phyloP scores from a whole-genome alignment of 1,140 invertebrate genomes.

The Papilio glaucus region DNA sequence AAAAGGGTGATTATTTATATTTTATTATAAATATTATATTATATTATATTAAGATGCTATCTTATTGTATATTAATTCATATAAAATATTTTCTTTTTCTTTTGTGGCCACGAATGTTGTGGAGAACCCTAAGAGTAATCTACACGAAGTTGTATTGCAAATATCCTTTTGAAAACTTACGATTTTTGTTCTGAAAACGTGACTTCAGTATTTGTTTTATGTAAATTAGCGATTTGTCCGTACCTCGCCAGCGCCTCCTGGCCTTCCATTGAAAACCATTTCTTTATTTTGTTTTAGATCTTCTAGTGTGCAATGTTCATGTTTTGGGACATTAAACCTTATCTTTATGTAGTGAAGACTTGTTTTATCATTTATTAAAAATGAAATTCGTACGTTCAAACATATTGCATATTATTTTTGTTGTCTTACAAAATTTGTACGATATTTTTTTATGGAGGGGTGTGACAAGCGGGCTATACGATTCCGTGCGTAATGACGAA shows the following conservation, averaged over 20 bases:
- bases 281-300: constrained; percentile 33
- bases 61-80: no score
- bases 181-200: constrained; percentile 76
- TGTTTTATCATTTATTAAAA: neutral
- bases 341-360: neutral
- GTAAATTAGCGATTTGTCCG: constrained; percentile 76
- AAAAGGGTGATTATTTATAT: no score
- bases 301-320: neutral
- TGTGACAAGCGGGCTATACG: no score
- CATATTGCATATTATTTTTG: neutral
- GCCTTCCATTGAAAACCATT: constrained; percentile 20
- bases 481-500: no score
- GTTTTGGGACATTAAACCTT: neutral
- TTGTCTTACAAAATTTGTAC: neutral
- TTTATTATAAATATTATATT: no score
- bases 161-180: constrained; percentile 60
- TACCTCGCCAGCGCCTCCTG: constrained; percentile 45
- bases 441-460: no score
- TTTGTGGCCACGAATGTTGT: no score
- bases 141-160: constrained; percentile 35
- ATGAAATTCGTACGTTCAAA: neutral
- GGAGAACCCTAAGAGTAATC: constrained; percentile 39
- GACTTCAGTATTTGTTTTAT: constrained; percentile 79
- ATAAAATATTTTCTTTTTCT: no score
- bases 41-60: no score